phyloP scores from a whole-genome alignment of 1,140 invertebrate genomes.

The Oncopodura yosiiana region DNA sequence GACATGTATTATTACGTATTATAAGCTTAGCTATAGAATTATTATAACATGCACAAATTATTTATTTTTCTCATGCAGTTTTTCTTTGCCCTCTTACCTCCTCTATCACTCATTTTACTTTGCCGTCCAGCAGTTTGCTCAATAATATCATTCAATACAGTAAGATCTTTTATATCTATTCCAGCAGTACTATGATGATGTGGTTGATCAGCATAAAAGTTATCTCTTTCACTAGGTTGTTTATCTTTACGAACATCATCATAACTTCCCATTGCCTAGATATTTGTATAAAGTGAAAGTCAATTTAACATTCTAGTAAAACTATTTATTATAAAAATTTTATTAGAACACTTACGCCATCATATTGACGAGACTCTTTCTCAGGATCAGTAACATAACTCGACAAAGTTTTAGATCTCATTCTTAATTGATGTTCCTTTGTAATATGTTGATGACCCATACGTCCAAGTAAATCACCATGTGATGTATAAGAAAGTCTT shows the following conservation, averaged over 20 bases:
- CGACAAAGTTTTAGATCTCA: constrained; percentile 49
- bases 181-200: constrained; percentile 5
- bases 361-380: constrained; percentile 19
- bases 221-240: constrained; percentile 12
- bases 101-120: constrained; percentile 71
- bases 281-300: not conserved
- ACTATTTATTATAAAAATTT: no score
- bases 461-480: constrained; percentile 67
- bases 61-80: no score
- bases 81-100: no score
- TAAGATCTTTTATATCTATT: constrained; percentile 59
- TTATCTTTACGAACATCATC: constrained; percentile 23
- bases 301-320: not conserved
- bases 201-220: constrained; percentile 18
- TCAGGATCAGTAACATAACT: constrained; percentile 18
- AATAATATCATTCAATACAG: constrained; percentile 94
- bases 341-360: constrained; percentile 7
- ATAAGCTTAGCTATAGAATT: no score
- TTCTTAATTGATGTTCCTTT: constrained; percentile 69
- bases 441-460: constrained; percentile 61
- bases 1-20: no score
- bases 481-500: constrained; percentile 81
- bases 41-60: no score
- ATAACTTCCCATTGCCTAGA: constrained; percentile 19
- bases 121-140: constrained; percentile 83